A percentile compares a stretch with the other conserved stretches of the same genome.
phyloP scores from a whole-genome alignment of 2,888 invertebrate genomes.

The Microctonus hyperodae region DNA sequence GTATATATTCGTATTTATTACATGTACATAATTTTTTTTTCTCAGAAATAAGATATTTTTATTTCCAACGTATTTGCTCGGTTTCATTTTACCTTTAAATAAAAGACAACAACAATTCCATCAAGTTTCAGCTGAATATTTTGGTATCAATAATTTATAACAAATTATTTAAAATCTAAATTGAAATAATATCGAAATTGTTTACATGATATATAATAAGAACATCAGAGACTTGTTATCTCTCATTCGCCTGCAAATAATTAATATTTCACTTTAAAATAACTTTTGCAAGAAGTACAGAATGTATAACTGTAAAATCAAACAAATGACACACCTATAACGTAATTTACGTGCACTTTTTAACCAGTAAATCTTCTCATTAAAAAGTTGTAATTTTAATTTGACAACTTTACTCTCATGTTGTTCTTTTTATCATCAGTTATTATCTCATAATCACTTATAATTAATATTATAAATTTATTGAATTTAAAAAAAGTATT shows the following conservation, averaged over 20 bases:
- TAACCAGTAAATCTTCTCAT: slow-evolving; percentile 30
- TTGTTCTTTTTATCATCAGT: background rate
- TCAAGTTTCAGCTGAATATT: no score
- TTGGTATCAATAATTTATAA: no score
- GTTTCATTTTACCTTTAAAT: no score
- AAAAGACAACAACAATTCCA: no score
- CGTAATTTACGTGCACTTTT: background rate
- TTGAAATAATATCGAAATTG: background rate
- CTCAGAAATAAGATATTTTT: background rate
- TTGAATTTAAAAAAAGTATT: no score
- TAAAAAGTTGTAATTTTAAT: slow-evolving; percentile 30
- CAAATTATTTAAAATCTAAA: no score
- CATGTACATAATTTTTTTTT: background rate
- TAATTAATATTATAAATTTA: no score
- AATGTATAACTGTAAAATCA: background rate
- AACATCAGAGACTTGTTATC: slow-evolving; percentile 2
- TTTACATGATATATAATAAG: background rate
- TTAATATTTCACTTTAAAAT: background rate
- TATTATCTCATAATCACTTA: background rate
- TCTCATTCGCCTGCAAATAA: background rate
- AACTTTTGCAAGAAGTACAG: background rate
- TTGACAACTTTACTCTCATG: background rate
- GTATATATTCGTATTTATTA: background rate
- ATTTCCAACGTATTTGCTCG: background rate
- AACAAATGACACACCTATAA: slow-evolving; percentile 4